Evolutionary conservation across 37 sponge, comb jelly and placozoan genomes (phyloP).

Genomic region (Chondrosia reniformis): DNA sequence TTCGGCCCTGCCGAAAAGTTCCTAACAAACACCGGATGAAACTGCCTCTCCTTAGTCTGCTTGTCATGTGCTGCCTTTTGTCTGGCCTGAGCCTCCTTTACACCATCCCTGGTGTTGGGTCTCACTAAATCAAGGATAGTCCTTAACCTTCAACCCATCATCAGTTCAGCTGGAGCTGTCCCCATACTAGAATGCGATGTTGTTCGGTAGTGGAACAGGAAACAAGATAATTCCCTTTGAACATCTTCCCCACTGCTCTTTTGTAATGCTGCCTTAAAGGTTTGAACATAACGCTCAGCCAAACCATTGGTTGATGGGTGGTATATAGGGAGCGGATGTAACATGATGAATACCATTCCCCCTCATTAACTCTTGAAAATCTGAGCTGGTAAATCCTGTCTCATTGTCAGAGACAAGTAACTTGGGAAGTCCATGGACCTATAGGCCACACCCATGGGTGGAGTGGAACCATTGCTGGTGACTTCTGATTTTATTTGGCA

Average conservation of each 20-base stretch:
- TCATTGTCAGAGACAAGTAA: constrained; percentile 32
- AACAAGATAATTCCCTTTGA: constrained; percentile 16
- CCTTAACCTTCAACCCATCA: constrained; percentile 37
- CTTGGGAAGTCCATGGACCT: constrained; percentile 11
- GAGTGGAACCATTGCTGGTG: constrained; percentile 7
- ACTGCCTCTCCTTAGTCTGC: background rate
- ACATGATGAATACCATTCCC: constrained; percentile 28
- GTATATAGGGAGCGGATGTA: constrained; percentile 31
- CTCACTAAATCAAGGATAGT: constrained; percentile 20
- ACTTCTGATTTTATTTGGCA: constrained; percentile 14
- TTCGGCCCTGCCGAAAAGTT: background rate
- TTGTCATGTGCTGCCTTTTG: background rate
- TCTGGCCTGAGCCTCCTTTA: background rate
- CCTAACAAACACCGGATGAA: background rate
- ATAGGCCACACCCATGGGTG: constrained; percentile 38
- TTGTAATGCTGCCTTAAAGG: constrained; percentile 19
- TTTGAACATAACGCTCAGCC: constrained; percentile 41
- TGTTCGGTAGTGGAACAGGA: constrained; percentile 33
- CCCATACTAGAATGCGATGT: constrained; percentile 30
- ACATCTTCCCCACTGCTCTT: constrained; percentile 8
- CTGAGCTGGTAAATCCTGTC: constrained; percentile 16
- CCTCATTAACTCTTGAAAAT: constrained; percentile 28
- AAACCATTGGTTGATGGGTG: constrained; percentile 37
- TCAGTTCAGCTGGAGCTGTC: constrained; percentile 15
- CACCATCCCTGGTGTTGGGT: constrained; percentile 4